Evolutionary conservation across 2,888 invertebrate genomes (phyloP).

Genomic region (Apoda limacodes): DNA sequence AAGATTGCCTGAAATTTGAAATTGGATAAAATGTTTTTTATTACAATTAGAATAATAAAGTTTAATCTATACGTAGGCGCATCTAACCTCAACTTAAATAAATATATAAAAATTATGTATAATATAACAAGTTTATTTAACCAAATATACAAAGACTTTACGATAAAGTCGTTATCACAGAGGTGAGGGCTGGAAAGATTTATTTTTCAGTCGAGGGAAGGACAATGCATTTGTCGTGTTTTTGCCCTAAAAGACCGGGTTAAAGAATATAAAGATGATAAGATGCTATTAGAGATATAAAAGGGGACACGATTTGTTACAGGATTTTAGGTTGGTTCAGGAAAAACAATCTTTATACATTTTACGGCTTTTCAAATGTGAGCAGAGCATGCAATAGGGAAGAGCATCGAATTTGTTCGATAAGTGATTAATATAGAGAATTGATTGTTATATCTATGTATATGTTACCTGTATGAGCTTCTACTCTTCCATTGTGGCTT

Average conservation of each 20-base stretch:
- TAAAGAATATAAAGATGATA: slow-evolving; percentile 58
- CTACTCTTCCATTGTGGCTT: too few species aligned
- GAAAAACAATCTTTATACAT: background rate
- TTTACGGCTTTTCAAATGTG: slow-evolving; percentile 31
- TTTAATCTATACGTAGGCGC: too few species aligned
- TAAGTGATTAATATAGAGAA: slow-evolving; percentile 31
- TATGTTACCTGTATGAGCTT: too few species aligned
- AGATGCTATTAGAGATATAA: slow-evolving; percentile 42
- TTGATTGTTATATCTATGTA: too few species aligned
- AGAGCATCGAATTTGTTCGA: slow-evolving; percentile 23
- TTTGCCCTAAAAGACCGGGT: slow-evolving; percentile 35
- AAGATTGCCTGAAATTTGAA: too few species aligned
- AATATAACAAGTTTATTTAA: too few species aligned
- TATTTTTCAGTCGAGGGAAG: slow-evolving; percentile 38
- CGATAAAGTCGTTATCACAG: slow-evolving; percentile 43
- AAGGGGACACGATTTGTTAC: slow-evolving; percentile 32
- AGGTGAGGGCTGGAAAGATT: slow-evolving; percentile 25
- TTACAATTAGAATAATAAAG: too few species aligned
- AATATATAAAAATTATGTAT: too few species aligned
- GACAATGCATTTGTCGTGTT: slow-evolving; percentile 44
- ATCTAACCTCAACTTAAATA: too few species aligned
- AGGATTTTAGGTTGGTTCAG: slow-evolving; percentile 13
- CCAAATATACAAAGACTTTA: too few species aligned
- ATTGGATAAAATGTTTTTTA: too few species aligned
- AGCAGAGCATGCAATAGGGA: slow-evolving; percentile 37